Evolutionary conservation across 2,113 vertebrate species (phyloP).

Genomic region (Paramormyrops kingsleyae): DNA sequence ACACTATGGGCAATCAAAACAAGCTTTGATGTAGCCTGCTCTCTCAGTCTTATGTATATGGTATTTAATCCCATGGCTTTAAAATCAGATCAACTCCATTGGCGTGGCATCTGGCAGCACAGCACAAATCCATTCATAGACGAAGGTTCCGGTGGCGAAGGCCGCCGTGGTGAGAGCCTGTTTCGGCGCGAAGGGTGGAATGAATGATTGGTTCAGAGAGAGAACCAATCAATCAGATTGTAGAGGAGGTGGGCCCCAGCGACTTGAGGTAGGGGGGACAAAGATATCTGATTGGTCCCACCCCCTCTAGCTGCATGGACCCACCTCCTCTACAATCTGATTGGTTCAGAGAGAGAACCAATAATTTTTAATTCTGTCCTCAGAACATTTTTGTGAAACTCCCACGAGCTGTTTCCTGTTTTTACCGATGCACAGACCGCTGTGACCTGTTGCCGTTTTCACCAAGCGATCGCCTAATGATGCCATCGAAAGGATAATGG

Average conservation of each 20-base stretch:
- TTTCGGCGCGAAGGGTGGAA: neutral
- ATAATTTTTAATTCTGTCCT: too few relatives aligned
- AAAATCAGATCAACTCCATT: neutral
- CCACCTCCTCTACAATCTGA: too few relatives aligned
- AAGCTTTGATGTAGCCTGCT: neutral
- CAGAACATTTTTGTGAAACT: too few relatives aligned
- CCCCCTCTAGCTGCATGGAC: too few relatives aligned
- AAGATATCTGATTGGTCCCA: too few relatives aligned
- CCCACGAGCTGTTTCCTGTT: neutral
- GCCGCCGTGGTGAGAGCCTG: neutral
- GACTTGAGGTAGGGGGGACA: too few relatives aligned
- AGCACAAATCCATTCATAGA: neutral
- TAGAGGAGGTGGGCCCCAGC: too few relatives aligned
- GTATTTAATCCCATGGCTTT: neutral
- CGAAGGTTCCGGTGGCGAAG: neutral
- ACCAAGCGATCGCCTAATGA: conserved; percentile 57
- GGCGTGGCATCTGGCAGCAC: neutral
- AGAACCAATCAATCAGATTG: too few relatives aligned
- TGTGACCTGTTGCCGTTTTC: conserved; percentile 31
- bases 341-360: too few relatives aligned
- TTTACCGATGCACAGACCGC: neutral
- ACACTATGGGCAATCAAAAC: neutral
- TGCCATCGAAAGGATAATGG: conserved; percentile 62
- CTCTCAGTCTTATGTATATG: neutral
- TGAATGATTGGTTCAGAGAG: too few relatives aligned